These are phyloP conservation scores for Drosophila lacicola DNA, from an alignment of 2,888 invertebrate genomes.

Conservation along the genomic window DNA sequence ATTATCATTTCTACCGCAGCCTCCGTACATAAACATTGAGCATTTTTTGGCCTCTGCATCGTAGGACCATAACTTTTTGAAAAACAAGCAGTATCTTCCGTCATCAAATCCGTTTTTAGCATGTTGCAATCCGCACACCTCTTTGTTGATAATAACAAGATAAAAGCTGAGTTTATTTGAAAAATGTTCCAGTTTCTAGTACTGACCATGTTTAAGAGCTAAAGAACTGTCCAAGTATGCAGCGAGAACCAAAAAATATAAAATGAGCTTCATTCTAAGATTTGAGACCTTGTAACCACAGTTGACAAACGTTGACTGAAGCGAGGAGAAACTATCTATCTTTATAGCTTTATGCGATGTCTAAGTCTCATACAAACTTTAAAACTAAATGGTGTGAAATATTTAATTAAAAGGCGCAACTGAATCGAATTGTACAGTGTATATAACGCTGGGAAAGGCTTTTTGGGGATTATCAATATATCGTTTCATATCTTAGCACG, in stretches of 20 bases:
- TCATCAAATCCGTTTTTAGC: slow-evolving; percentile 10
- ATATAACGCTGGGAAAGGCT: too few species aligned
- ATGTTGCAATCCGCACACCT: slow-evolving; percentile 31
- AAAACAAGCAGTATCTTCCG: too few species aligned
- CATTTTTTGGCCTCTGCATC: slow-evolving; percentile 27
- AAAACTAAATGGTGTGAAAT: too few species aligned
- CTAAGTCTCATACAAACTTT: too few species aligned
- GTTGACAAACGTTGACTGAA: not conserved
- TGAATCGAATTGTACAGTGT: too few species aligned
- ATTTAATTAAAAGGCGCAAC: too few species aligned
- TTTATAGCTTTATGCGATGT: too few species aligned
- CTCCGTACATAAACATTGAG: slow-evolving; percentile 38
- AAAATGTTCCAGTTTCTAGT: too few species aligned
- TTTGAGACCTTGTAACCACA: not conserved
- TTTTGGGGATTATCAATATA: too few species aligned
- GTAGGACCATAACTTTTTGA: slow-evolving; percentile 5
- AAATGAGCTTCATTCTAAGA: slow-evolving; percentile 3
- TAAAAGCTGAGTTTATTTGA: not conserved
- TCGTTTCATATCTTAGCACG: too few species aligned
- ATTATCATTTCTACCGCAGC: slow-evolving; percentile 43
- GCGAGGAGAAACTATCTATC: too few species aligned
- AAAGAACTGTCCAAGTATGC: not conserved
- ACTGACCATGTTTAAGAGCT: not conserved
- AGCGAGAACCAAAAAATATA: not conserved
- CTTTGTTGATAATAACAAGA: slow-evolving; percentile 13